A percentile compares a stretch with the other conserved stretches of the same genome.
These are phyloP conservation scores for Lycorma delicatula DNA, from an alignment of 1,140 invertebrate genomes.

Conservation along the genomic window DNA sequence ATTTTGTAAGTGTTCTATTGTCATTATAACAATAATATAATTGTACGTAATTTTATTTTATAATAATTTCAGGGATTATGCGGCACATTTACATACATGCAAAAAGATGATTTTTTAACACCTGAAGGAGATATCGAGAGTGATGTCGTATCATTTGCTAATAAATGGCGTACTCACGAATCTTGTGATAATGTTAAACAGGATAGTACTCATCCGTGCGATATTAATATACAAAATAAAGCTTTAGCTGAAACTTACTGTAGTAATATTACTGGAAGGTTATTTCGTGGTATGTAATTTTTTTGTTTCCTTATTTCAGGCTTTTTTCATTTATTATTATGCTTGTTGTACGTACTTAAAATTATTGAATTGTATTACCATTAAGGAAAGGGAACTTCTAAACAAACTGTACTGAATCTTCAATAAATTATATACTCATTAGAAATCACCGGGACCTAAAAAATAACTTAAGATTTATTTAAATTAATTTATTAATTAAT, in stretches of 20 bases:
- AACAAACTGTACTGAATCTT: too few relatives aligned
- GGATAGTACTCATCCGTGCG: constrained; percentile 54
- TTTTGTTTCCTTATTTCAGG: not conserved
- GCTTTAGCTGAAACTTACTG: constrained; percentile 58
- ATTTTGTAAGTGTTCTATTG: too few relatives aligned
- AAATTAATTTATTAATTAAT: too few relatives aligned
- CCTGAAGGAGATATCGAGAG: constrained; percentile 75
- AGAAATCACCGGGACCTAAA: too few relatives aligned
- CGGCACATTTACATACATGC: constrained; percentile 78
- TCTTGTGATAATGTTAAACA: constrained; percentile 51
- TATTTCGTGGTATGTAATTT: constrained; percentile 53
- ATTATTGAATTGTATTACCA: too few relatives aligned
- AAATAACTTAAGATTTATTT: too few relatives aligned
- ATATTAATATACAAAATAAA: constrained; percentile 58
- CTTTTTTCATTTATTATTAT: not conserved
- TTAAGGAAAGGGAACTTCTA: too few relatives aligned
- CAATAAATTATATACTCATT: too few relatives aligned
- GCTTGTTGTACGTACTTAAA: not conserved
- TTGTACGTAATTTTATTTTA: too few relatives aligned
- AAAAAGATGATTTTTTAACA: constrained; percentile 82
- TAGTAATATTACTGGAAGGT: constrained; percentile 52
- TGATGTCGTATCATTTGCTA: constrained; percentile 64
- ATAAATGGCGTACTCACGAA: constrained; percentile 79
- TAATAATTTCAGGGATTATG: constrained; percentile 65
- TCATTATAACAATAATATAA: too few relatives aligned